Evolutionary conservation across 2,113 vertebrate species (phyloP).

Genomic region (Lophochroa leadbeateri): DNA sequence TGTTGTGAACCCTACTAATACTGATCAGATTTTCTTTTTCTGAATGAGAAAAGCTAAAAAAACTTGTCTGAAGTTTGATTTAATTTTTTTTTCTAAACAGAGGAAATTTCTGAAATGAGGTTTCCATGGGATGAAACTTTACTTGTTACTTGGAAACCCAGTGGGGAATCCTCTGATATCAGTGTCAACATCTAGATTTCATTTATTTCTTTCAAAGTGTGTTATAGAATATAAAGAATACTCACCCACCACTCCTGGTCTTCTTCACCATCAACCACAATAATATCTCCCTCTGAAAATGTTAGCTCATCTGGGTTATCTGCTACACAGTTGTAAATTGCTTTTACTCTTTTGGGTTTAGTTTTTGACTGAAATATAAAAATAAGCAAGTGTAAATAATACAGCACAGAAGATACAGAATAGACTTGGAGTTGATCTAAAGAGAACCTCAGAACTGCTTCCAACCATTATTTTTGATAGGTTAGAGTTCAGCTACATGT

Average conservation of each 20-base stretch:
- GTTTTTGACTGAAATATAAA: slow-evolving; percentile 79
- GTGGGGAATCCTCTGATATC: background rate
- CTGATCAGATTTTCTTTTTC: background rate
- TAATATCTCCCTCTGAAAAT: slow-evolving; percentile 91
- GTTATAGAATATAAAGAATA: slow-evolving; percentile 35
- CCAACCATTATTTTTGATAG: background rate
- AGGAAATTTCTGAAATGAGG: background rate
- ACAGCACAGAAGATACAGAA: background rate
- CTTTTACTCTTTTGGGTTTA: slow-evolving; percentile 89
- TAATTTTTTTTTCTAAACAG: background rate
- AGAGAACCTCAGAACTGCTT: background rate
- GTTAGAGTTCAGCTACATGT: background rate
- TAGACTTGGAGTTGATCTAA: background rate
- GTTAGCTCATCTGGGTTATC: slow-evolving; percentile 94
- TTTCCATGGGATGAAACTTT: background rate
- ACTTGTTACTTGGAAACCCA: background rate
- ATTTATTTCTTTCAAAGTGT: background rate
- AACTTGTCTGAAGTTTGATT: background rate
- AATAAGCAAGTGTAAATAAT: background rate
- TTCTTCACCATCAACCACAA: slow-evolving; percentile 93
- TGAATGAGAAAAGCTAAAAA: background rate
- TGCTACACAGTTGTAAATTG: slow-evolving; percentile 91
- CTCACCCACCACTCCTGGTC: slow-evolving; percentile 98
- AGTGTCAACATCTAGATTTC: background rate
- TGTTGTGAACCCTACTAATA: background rate